These are phyloP conservation scores for Pachliopta kotzebuea DNA, from an alignment of 2,888 invertebrate genomes.

Conservation along the genomic window DNA sequence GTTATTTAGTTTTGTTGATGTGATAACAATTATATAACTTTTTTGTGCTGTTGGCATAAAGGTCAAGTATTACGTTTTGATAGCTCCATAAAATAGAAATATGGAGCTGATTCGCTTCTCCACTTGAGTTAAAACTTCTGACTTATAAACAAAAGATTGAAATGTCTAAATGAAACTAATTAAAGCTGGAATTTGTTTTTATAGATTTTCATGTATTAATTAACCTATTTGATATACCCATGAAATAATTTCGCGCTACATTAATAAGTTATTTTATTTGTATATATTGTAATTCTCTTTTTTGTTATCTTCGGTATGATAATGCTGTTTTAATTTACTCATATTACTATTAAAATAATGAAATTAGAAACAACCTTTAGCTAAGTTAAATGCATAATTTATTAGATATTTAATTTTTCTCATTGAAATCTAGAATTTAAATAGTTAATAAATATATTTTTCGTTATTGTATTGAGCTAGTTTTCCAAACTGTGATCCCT, in stretches of 20 bases:
- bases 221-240: background rate
- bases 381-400: background rate
- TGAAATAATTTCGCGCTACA: background rate
- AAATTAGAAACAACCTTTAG: background rate
- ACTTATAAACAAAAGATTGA: slow-evolving; percentile 2
- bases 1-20: no score
- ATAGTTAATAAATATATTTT: slow-evolving; percentile 41
- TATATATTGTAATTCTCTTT: background rate
- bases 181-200: slow-evolving; percentile 2
- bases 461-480: slow-evolving; percentile 66
- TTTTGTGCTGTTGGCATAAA: background rate
- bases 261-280: slow-evolving; percentile 7
- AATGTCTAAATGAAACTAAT: slow-evolving; percentile 6
- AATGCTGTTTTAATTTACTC: background rate
- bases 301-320: background rate
- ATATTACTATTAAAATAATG: background rate
- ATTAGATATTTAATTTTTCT: background rate
- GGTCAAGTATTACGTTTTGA: background rate
- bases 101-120: slow-evolving; percentile 31
- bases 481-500: slow-evolving; percentile 80
- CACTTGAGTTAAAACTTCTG: slow-evolving; percentile 11
- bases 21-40: no score
- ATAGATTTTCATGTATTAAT: background rate
- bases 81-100: background rate
- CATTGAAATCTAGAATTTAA: slow-evolving; percentile 14